These are phyloP conservation scores for Megalops atlanticus DNA, from an alignment of 2,113 vertebrate genomes.

Conservation along the genomic window DNA sequence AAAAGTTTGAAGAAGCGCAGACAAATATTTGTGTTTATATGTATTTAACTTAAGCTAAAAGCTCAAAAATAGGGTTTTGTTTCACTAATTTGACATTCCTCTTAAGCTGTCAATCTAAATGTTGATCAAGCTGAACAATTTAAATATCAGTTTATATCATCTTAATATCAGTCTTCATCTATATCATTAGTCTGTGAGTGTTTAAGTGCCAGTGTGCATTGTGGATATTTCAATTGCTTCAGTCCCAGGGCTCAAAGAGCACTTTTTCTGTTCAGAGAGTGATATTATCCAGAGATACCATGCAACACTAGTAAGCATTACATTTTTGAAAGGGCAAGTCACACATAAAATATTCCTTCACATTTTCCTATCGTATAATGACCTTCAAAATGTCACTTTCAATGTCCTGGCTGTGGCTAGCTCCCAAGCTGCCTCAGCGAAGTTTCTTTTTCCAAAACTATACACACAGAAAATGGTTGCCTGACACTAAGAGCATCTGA, in stretches of 20 bases:
- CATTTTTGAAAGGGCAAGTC: not conserved
- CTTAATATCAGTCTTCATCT: conserved; percentile 5
- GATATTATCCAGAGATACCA: not conserved
- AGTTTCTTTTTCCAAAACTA: not conserved
- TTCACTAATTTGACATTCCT: too few relatives aligned
- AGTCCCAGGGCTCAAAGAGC: too few relatives aligned
- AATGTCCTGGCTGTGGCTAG: not conserved
- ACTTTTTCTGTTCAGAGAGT: not conserved
- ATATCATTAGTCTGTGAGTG: too few relatives aligned
- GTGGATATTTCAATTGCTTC: not conserved
- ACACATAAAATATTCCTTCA: not conserved
- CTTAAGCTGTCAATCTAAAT: too few relatives aligned
- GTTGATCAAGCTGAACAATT: too few relatives aligned
- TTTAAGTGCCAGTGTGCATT: not conserved
- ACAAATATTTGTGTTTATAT: too few relatives aligned
- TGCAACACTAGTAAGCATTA: not conserved
- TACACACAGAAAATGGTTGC: not conserved
- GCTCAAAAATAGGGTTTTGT: too few relatives aligned
- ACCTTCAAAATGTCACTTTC: conserved; percentile 7
- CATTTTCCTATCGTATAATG: not conserved
- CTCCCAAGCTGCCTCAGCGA: not conserved
- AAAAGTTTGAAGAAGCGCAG: too few relatives aligned
- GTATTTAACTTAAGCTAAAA: too few relatives aligned
- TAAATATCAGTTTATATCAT: conserved; percentile 18
- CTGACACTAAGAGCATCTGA: not conserved